Conservation (phyloP, 64 coral and sea anemone species). For the Pachyseris speciosa region DNA sequence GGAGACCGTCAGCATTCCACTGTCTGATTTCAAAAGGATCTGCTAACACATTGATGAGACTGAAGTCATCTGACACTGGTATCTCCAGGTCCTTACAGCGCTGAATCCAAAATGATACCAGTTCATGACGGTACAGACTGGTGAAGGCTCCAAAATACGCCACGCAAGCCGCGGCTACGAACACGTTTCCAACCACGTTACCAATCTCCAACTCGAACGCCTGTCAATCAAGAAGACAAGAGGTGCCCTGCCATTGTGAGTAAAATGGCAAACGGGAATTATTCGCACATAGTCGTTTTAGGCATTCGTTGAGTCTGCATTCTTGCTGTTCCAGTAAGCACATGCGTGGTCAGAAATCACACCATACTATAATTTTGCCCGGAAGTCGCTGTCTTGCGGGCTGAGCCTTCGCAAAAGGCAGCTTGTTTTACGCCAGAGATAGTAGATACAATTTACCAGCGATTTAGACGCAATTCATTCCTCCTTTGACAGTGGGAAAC, state of each 20-base stretch:
- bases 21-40: conserved; percentile 98
- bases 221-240: conserved; percentile 20
- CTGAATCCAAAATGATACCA: conserved; percentile 91
- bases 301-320: no score
- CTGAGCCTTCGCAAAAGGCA: no score
- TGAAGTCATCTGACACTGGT: conserved; percentile 97
- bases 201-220: conserved; percentile 98
- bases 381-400: no score
- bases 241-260: background rate
- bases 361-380: no score
- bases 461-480: no score
- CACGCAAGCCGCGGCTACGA: conserved; percentile 96
- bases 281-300: no score
- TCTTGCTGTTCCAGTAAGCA: no score
- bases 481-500: no score
- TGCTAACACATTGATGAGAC: conserved; percentile 88
- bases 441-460: no score
- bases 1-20: conserved; percentile 97
- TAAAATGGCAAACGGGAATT: background rate
- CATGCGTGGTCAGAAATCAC: no score
- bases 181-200: conserved; percentile 98
- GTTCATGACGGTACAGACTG: conserved; percentile 86
- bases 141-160: conserved; percentile 99
- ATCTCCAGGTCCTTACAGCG: conserved; percentile 89
- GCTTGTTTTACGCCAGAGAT: no score